Conservation (phyloP, 1,140 invertebrate species). For the Hylaeus anthracinus region DNA sequence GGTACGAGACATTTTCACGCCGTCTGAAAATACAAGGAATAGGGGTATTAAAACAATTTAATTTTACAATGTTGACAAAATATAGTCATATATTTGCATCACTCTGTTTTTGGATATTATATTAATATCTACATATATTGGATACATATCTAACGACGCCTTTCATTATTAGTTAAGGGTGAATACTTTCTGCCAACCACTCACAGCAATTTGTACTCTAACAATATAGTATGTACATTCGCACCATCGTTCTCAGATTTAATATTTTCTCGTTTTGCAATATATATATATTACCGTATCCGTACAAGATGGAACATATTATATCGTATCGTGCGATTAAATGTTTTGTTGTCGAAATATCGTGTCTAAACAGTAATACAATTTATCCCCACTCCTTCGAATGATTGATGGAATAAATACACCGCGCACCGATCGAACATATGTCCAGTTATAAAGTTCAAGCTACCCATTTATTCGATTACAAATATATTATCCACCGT, state of each 20-base stretch:
- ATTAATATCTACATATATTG: slow-evolving; percentile 43
- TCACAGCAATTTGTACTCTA: slow-evolving; percentile 59
- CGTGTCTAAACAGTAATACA: slow-evolving; percentile 26
- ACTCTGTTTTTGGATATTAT: slow-evolving; percentile 30
- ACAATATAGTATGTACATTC: slow-evolving; percentile 49
- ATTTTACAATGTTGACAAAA: slow-evolving; percentile 49
- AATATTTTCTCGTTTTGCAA: neutral
- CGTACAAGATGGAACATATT: neutral
- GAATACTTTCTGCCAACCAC: slow-evolving; percentile 44
- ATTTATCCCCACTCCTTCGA: slow-evolving; percentile 17
- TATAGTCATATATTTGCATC: slow-evolving; percentile 52
- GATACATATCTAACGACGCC: slow-evolving; percentile 41
- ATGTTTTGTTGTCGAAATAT: slow-evolving; percentile 19
- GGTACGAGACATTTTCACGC: no score
- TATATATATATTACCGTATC: slow-evolving; percentile 8
- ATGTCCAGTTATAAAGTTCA: neutral
- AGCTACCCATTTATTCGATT: no score
- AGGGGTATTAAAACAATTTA: slow-evolving; percentile 14
- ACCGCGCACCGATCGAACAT: slow-evolving; percentile 31
- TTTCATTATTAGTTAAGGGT: slow-evolving; percentile 19
- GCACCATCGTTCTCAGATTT: slow-evolving; percentile 8
- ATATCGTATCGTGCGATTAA: neutral
- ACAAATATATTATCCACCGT: no score
- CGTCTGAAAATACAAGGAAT: neutral
- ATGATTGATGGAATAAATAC: slow-evolving; percentile 63